Evolutionary conservation across 1,140 invertebrate genomes (phyloP).

Genomic region (Pentalonia nigronervosa): DNA sequence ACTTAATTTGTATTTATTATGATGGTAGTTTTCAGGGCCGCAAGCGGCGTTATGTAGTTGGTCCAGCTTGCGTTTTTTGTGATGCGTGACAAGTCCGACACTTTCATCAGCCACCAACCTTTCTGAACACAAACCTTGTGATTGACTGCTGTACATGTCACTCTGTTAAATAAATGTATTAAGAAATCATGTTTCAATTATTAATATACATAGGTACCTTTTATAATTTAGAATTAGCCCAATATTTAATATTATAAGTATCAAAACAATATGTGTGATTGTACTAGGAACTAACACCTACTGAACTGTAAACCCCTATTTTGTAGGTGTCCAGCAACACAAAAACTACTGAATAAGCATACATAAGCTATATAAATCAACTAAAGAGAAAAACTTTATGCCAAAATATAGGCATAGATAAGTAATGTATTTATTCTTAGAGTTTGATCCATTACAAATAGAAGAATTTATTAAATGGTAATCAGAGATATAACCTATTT

Average conservation of each 20-base stretch:
- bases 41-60: constrained; percentile 56
- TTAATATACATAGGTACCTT: not conserved
- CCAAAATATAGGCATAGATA: not conserved
- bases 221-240: not conserved
- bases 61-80: constrained; percentile 61
- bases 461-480: not conserved
- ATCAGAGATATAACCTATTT: not conserved
- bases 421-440: not conserved
- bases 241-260: no score
- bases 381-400: not conserved
- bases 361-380: not conserved
- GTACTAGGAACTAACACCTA: not conserved
- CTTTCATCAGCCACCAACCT: constrained; percentile 55
- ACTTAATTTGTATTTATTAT: constrained; percentile 56
- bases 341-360: not conserved
- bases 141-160: constrained; percentile 58
- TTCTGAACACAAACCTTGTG: constrained; percentile 56
- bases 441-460: not conserved
- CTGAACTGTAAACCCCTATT: not conserved
- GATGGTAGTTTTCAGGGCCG: constrained; percentile 48
- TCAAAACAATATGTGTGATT: not conserved
- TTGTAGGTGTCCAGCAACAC: not conserved
- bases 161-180: not conserved
- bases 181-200: not conserved
- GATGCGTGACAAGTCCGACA: constrained; percentile 57